Evolutionary conservation across 2,113 vertebrate species (phyloP).

Genomic region (Corythornis madagascariensis): DNA sequence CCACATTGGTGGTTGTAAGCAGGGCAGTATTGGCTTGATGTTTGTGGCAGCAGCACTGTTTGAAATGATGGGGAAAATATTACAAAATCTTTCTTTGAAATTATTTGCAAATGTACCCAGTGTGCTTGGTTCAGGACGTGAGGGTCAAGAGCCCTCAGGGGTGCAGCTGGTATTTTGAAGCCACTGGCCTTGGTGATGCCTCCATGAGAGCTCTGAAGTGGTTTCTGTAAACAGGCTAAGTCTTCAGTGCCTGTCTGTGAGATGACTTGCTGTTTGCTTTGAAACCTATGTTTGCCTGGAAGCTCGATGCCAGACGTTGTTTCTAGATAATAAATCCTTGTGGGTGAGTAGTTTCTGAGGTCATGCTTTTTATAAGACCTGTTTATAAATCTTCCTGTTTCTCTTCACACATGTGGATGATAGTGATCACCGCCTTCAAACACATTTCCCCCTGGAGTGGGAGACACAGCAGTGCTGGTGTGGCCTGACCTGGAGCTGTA

Average conservation of each 20-base stretch:
- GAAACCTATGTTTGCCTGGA: slow-evolving; percentile 37
- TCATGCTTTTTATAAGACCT: background rate
- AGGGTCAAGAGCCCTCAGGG: background rate
- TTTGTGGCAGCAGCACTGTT: background rate
- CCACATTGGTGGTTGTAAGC: background rate
- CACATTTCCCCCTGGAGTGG: background rate
- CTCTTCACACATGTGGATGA: background rate
- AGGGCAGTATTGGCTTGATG: background rate
- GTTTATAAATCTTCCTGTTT: background rate
- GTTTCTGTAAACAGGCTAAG: background rate
- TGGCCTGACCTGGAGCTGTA: background rate
- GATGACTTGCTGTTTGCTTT: slow-evolving; percentile 12
- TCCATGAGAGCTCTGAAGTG: background rate
- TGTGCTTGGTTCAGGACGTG: background rate
- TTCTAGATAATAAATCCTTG: slow-evolving; percentile 44
- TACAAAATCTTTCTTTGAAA: background rate
- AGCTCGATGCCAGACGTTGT: slow-evolving; percentile 7
- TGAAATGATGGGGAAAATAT: background rate
- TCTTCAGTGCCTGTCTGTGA: background rate
- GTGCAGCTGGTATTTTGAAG: background rate
- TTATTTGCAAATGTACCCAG: background rate
- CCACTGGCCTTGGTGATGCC: background rate
- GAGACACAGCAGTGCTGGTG: background rate
- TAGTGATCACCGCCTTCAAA: fast-evolving
- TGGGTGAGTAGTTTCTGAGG: background rate